Percentiles rank a stretch among this genome's conserved stretches.
Evolutionary conservation across 2,888 invertebrate species (phyloP).

Genomic region (Altica lythri): DNA sequence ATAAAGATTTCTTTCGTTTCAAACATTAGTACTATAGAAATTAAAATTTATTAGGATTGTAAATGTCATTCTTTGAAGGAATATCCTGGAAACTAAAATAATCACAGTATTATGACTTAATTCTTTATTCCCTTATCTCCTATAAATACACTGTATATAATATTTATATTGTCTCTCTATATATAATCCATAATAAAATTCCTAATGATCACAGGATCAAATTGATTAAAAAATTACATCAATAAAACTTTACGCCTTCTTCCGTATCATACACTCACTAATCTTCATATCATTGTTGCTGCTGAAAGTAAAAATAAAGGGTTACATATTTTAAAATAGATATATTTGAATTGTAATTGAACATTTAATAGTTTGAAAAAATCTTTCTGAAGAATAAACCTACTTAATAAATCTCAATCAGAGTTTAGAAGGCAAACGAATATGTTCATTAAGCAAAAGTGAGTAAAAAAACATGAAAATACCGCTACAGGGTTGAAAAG

Average conservation of each 20-base stretch:
- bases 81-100: neutral
- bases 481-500: too few species aligned
- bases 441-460: too few species aligned
- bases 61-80: too few species aligned
- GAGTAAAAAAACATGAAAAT: too few species aligned
- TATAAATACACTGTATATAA: constrained; percentile 27
- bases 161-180: constrained; percentile 24
- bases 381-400: too few species aligned
- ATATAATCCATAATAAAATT: constrained; percentile 29
- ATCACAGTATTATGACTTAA: neutral
- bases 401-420: too few species aligned
- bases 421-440: too few species aligned
- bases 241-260: constrained; percentile 12
- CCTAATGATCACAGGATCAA: constrained; percentile 35
- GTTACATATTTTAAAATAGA: constrained; percentile 2
- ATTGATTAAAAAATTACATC: constrained; percentile 33
- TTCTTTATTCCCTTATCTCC: constrained; percentile 27
- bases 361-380: too few species aligned
- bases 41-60: too few species aligned
- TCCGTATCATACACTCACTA: neutral
- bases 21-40: too few species aligned
- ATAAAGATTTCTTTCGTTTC: too few species aligned
- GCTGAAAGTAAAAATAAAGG: constrained; percentile 9
- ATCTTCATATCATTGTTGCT: neutral
- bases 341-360: too few species aligned